Evolutionary conservation across 2,888 invertebrate genomes (phyloP).

Genomic region (Diarsia rubi): DNA sequence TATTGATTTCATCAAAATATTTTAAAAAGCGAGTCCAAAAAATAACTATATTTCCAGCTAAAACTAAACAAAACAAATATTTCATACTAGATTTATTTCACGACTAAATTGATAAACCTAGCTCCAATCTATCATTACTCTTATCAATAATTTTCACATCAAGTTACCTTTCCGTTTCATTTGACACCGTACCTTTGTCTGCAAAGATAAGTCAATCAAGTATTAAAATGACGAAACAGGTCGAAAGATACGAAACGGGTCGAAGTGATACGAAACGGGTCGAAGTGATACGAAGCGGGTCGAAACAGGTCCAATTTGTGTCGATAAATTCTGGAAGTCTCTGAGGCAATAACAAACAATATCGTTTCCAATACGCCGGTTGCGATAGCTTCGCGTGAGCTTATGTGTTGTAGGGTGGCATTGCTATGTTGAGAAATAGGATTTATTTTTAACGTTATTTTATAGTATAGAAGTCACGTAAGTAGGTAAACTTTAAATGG

Average conservation of each 20-base stretch:
- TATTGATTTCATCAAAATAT: not conserved
- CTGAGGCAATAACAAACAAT: constrained; percentile 80
- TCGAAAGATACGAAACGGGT: constrained; percentile 58
- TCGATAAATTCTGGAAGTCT: constrained; percentile 73
- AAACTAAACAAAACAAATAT: constrained; percentile 3
- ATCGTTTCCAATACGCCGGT: constrained; percentile 77
- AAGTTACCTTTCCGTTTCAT: constrained; percentile 46
- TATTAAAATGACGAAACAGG: constrained; percentile 73
- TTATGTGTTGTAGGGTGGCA: constrained; percentile 52
- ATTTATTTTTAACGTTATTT: not conserved
- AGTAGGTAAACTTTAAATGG: not conserved
- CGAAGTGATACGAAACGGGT: constrained; percentile 47
- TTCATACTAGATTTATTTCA: constrained; percentile 25
- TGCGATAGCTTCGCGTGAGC: constrained; percentile 66
- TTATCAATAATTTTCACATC: constrained; percentile 54
- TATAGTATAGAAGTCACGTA: not conserved
- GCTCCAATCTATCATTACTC: constrained; percentile 15
- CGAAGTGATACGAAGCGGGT: constrained; percentile 9
- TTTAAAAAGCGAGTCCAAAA: not conserved
- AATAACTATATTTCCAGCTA: constrained; percentile 14
- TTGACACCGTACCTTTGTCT: constrained; percentile 37
- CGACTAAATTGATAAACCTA: constrained; percentile 14
- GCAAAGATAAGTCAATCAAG: constrained; percentile 72
- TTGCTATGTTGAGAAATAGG: not conserved
- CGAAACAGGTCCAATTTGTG: constrained; percentile 72